Evolutionary conservation across 2,888 invertebrate species (phyloP), one percentile per base, ranked within the genome.

Genomic region (Gandaritis pyraliata): DNA sequence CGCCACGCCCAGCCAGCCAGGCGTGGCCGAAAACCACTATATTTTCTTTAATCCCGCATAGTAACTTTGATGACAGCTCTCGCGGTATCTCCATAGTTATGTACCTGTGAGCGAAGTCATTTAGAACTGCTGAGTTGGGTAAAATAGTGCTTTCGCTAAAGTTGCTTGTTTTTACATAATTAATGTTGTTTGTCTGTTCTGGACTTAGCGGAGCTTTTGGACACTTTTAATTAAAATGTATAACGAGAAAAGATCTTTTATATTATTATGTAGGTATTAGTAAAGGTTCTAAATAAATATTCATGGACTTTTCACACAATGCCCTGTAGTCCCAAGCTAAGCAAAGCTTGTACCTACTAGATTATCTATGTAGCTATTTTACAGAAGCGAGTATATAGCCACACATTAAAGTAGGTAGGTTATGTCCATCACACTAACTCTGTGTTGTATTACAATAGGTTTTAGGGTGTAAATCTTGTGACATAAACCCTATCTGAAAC

Each of bases 121-220:
- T 66, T 68, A 70, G 61, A 66, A 65, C 59, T 66, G 65, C 47
- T 58, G 51, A 41, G 48, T 60, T 29, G 62, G 60, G 61, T 65
- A 60, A 68, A 65, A 66, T 70, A 70, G 68, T 70, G 65, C 54
- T 66, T 65, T 59, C 64, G 65, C 65, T 66, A 62, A 66, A 61
- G 38, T 66, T 64, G 68, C 29, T 43, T 58, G 38, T 52, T 65
- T 64, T 66, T 47, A n/a, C 63, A 70, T 70, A 68, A 61, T 64
- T 47, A 60, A 68, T 68, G 61, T 64, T 64, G 61, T 68, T 62
- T 66, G 64, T 61, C 41, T 61, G 63, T 54, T 38, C 46, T 36
- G 58, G 54, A 58, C 64, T 59, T 18, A 30, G 45, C 23, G 4
- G 18, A 58, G 53, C 59, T 61, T 65, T 47, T 38, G 51, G 56